Conservation (phyloP, 2,888 invertebrate genomes). For the Creontiades dilutus region DNA sequence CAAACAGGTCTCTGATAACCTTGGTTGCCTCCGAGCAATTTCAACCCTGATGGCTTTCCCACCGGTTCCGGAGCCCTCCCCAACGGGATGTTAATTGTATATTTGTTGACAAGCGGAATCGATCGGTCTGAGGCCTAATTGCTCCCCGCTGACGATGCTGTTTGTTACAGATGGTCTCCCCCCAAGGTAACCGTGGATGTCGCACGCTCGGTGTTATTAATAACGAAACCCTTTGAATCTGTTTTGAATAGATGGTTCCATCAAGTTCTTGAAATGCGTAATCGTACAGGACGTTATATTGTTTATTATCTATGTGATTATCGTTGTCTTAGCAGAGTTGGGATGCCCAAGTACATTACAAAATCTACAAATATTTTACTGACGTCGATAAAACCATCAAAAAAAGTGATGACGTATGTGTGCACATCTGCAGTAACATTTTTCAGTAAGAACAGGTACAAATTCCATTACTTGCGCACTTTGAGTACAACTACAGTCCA, state of each 20-base stretch:
- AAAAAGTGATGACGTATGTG: too few relatives aligned
- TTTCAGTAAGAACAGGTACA: too few relatives aligned
- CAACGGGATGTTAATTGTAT: constrained; percentile 52
- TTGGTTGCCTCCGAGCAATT: constrained; percentile 37
- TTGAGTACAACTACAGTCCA: too few relatives aligned
- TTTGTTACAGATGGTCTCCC: constrained; percentile 52
- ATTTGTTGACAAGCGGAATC: constrained; percentile 62
- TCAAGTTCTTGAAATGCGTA: too few relatives aligned
- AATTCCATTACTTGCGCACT: too few relatives aligned
- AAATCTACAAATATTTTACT: too few relatives aligned
- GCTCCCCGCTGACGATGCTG: constrained; percentile 42
- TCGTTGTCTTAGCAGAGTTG: too few relatives aligned
- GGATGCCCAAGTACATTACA: too few relatives aligned
- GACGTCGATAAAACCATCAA: too few relatives aligned
- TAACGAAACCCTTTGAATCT: not conserved
- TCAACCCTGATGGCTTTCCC: constrained; percentile 38
- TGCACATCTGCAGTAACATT: too few relatives aligned
- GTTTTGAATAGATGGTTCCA: not conserved
- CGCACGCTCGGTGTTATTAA: constrained; percentile 18
- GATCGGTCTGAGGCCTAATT: constrained; percentile 49
- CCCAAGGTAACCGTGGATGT: not conserved
- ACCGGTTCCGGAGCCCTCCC: not conserved
- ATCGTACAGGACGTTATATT: too few relatives aligned
- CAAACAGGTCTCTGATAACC: constrained; percentile 47
- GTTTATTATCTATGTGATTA: too few relatives aligned